These are phyloP conservation scores for Myotis myotis DNA, from an alignment of 2,797 vertebrate species.

Conservation along the genomic window DNA sequence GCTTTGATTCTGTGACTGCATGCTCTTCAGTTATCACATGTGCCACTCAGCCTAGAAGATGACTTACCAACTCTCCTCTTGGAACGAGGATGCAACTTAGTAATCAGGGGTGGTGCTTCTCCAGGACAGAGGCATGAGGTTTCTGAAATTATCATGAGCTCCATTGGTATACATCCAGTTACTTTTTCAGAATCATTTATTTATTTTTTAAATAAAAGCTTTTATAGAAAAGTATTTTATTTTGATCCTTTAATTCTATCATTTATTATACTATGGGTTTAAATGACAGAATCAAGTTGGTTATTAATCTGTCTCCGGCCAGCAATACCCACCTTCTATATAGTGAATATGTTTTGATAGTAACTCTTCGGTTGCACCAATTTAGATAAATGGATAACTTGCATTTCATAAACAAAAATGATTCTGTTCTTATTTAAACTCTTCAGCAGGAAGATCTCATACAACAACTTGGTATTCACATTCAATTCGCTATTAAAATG, in stretches of 20 bases:
- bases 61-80: neutral
- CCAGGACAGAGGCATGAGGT: neutral
- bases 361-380: neutral
- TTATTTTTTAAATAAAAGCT: constrained; percentile 14
- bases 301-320: neutral
- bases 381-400: neutral
- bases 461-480: neutral
- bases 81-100: neutral
- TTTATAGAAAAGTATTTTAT: neutral
- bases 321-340: neutral
- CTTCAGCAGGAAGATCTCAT: neutral
- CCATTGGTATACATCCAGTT: neutral
- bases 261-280: neutral
- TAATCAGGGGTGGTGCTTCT: neutral
- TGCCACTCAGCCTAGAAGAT: neutral
- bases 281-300: neutral
- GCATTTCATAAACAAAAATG: neutral
- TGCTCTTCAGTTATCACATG: constrained; percentile 27
- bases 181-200: neutral
- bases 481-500: constrained; percentile 22
- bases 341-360: neutral
- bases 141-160: neutral
- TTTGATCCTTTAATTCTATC: constrained; percentile 4
- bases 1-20: neutral
- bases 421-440: constrained; percentile 22